These are phyloP conservation scores for Falco columbarius DNA, from an alignment of 2,797 vertebrate genomes.

Conservation along the genomic window DNA sequence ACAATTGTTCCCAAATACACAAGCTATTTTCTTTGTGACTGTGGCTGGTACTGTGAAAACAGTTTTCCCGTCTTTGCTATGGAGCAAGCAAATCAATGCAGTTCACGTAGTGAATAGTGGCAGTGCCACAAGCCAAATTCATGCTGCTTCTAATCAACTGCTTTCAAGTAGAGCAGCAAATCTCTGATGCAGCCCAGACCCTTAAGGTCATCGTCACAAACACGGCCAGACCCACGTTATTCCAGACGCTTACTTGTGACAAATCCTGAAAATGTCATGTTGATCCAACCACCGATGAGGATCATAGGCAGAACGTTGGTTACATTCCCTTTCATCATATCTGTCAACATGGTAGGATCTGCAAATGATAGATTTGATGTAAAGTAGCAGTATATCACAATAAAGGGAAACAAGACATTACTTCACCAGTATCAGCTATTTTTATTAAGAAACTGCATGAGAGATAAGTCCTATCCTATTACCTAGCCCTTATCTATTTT, in stretches of 20 bases:
- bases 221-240: accelerated
- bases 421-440: neutral
- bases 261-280: slow-evolving; percentile 99
- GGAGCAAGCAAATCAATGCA: neutral
- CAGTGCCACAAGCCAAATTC: neutral
- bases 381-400: neutral
- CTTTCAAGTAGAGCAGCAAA: neutral
- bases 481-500: neutral
- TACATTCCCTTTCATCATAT: slow-evolving; percentile 99
- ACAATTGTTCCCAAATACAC: neutral
- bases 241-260: slow-evolving; percentile 90
- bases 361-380: neutral
- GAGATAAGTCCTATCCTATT: neutral
- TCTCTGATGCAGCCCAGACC: neutral
- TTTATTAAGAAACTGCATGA: neutral
- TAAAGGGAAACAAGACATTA: neutral
- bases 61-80: neutral
- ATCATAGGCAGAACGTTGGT: slow-evolving; percentile 99
- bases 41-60: neutral
- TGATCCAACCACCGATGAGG: slow-evolving; percentile 98
- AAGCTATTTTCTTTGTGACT: neutral
- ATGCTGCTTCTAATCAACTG: neutral
- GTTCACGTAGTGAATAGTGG: neutral
- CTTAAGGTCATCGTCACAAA: neutral
- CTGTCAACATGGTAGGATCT: slow-evolving; percentile 99